phyloP scores from a whole-genome alignment of 2,888 invertebrate species.

The Tanypteryx hageni region DNA sequence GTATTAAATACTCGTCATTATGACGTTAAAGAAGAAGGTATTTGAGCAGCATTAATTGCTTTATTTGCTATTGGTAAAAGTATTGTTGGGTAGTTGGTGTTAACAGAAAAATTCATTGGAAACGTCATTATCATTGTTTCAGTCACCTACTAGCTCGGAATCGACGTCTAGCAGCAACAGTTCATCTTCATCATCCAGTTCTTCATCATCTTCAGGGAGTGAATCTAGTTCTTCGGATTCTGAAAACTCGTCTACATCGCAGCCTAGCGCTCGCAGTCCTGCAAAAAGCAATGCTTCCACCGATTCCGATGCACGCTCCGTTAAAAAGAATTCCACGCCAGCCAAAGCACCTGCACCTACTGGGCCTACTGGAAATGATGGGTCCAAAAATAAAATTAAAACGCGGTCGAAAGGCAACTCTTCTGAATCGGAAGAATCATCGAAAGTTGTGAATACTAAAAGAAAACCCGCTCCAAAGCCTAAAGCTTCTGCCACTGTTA shows the following conservation, averaged over 20 bases:
- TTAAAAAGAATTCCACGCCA: conserved; percentile 40
- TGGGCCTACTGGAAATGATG: conserved; percentile 30
- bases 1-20: not conserved
- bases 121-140: not conserved
- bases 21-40: conserved; percentile 55
- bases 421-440: conserved; percentile 79
- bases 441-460: conserved; percentile 71
- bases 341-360: conserved; percentile 42
- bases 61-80: not conserved
- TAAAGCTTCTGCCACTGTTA: conserved; percentile 75
- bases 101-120: not conserved
- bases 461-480: conserved; percentile 80
- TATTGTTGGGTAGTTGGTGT: not conserved
- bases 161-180: conserved; percentile 71
- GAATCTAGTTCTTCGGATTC: conserved; percentile 72
- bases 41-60: not conserved
- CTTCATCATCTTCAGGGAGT: conserved; percentile 72
- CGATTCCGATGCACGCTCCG: conserved; percentile 62
- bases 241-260: conserved; percentile 70
- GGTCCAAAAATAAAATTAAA: conserved; percentile 60
- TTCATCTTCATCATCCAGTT: conserved; percentile 72
- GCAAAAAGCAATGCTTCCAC: conserved; percentile 65
- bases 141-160: conserved; percentile 70
- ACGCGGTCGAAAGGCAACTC: conserved; percentile 75
- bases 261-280: conserved; percentile 68